phyloP scores from a whole-genome alignment of 2,888 invertebrate genomes.

The Protodeltote pygarga region DNA sequence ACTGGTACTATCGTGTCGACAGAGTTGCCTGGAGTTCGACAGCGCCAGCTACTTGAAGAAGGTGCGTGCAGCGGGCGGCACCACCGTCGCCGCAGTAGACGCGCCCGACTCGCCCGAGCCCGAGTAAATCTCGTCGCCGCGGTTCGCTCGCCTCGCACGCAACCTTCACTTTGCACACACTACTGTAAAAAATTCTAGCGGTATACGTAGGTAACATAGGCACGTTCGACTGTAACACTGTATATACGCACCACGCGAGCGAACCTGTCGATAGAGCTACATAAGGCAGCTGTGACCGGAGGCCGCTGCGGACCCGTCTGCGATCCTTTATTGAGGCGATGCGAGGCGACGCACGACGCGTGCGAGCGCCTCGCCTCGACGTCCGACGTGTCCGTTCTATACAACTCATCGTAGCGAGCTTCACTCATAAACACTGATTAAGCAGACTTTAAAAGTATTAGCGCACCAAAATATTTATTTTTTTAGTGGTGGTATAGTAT shows the following conservation, averaged over 20 bases:
- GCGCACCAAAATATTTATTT: conserved; percentile 81
- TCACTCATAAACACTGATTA: conserved; percentile 59
- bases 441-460: conserved; percentile 80
- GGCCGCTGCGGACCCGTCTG: conserved; percentile 44
- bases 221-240: conserved; percentile 25
- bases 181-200: conserved; percentile 26
- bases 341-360: conserved; percentile 3
- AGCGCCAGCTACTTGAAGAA: conserved; percentile 82
- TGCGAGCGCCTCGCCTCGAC: conserved; percentile 26
- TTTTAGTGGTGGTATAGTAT: conserved; percentile 64
- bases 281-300: conserved; percentile 31
- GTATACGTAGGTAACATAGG: conserved; percentile 30
- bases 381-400: conserved; percentile 51
- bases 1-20: conserved; percentile 62
- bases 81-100: conserved; percentile 75
- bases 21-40: conserved; percentile 86
- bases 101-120: conserved; percentile 84
- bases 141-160: conserved; percentile 43
- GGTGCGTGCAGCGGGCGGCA: conserved; percentile 75
- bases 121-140: conserved; percentile 63
- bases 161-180: conserved; percentile 35
- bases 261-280: conserved; percentile 31
- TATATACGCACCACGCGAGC: conserved; percentile 47
- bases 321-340: conserved; percentile 7
- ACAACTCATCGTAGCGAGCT: conserved; percentile 47